Base-by-base conservation (phyloP, 2,113 vertebrate species). In the Eretmochelys imbricata region DNA sequence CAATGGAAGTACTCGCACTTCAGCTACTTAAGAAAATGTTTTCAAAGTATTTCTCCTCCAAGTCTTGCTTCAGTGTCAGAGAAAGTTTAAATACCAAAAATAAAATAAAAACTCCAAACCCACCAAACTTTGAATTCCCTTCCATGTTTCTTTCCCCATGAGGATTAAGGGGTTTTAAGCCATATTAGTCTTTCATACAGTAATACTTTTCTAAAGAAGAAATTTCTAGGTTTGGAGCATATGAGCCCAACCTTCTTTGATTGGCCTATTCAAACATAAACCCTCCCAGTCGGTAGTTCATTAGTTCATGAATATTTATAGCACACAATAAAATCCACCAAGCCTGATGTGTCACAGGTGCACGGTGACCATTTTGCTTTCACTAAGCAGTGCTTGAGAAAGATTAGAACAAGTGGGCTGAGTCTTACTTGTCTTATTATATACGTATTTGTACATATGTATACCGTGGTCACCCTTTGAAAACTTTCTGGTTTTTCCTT, bases 231-330 rank as follows among this genome's bases (percentile, higher is more conserved):
- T 97, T 93, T 95, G 87, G 90, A 91, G 59, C 88, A 82, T 94
- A 82, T 91, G 95, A 91, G 84, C 92, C 94, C 96, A 95, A 78
- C 59, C 5, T 19, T 89, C 91, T 98, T 98, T 97, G 93, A 94
- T 93, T 97, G 97, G 97, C 88, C 91, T 96, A 82, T 96, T 97
- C 97, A 97, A 97, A 97, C 95, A 84, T 96, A 98, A 98, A 97
- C 97, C 95, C 79, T 97, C 95, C 93, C 89, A 93, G 89, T 95
- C 95, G 94, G 87, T 94, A 59, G 83, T 95, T 96, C 51, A 3
- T 96, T 95, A 87, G 54, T 54, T 93, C 84, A 93, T 97, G 92
- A 97, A 97, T 97, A 97, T 97, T 96, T 96, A 97, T 96, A 93
- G 27, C 19, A 72, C 49, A 80, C 38, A 92, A 89, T 95, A 93